These are phyloP conservation scores for Remorina albescens DNA, from an alignment of 2,797 vertebrate species.

Conservation along the genomic window DNA sequence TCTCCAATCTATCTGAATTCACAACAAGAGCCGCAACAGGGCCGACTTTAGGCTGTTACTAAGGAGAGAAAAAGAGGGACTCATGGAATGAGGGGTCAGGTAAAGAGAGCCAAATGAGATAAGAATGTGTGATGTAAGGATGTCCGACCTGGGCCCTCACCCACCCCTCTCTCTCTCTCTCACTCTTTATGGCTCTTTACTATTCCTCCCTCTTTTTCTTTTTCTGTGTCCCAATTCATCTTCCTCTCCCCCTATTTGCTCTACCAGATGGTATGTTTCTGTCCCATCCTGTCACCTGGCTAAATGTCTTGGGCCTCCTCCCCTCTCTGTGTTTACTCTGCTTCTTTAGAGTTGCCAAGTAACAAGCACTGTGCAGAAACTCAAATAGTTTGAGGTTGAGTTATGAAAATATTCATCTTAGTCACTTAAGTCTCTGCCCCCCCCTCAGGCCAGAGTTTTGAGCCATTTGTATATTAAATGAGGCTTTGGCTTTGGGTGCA, in stretches of 20 bases:
- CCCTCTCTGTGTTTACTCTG: conserved; percentile 62
- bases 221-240: conserved; percentile 39
- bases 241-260: conserved; percentile 33
- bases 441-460: conserved; percentile 32
- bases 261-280: conserved; percentile 71
- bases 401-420: conserved; percentile 62
- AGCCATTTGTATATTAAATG: conserved; percentile 42
- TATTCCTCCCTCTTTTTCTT: conserved; percentile 13
- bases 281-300: conserved; percentile 34
- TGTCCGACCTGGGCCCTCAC: conserved; percentile 53
- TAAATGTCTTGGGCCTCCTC: conserved; percentile 46
- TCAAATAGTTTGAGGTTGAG: conserved; percentile 62
- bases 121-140: conserved; percentile 69
- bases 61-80: conserved; percentile 34
- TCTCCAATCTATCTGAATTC: conserved; percentile 24
- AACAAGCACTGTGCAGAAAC: conserved; percentile 67
- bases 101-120: conserved; percentile 69
- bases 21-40: conserved; percentile 20
- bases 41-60: conserved; percentile 32
- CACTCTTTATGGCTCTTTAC: conserved; percentile 16
- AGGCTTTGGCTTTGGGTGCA: conserved; percentile 35
- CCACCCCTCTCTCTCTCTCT: conserved; percentile 9
- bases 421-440: conserved; percentile 23
- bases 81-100: conserved; percentile 48
- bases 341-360: conserved; percentile 68